These are phyloP conservation scores for Drosophila nasuta DNA, from an alignment of 1,140 invertebrate genomes.

Conservation along the genomic window DNA sequence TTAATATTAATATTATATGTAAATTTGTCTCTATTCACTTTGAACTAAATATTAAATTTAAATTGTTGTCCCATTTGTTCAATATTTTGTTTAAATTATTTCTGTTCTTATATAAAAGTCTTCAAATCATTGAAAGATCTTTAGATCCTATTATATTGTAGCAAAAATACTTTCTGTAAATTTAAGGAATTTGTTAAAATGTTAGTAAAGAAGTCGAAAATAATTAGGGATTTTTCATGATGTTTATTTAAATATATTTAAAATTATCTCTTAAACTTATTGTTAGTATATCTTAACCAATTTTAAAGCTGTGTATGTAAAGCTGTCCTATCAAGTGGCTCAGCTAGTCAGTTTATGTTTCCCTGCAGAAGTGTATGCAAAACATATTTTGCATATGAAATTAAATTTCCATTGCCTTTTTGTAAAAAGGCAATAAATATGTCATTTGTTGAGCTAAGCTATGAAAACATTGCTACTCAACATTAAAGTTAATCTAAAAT, in stretches of 20 bases:
- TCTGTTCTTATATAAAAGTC: too few species aligned
- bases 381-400: constrained; percentile 41
- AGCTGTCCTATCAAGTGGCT: background rate
- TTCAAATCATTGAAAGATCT: too few species aligned
- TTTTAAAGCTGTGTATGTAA: background rate
- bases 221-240: background rate
- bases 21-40: too few species aligned
- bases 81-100: too few species aligned
- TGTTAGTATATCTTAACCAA: background rate
- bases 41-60: too few species aligned
- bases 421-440: constrained; percentile 32
- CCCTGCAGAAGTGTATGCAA: constrained; percentile 1
- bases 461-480: background rate
- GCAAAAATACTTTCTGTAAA: too few species aligned
- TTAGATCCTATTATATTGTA: too few species aligned
- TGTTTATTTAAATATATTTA: background rate
- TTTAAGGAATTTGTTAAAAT: background rate
- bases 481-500: background rate
- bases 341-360: background rate
- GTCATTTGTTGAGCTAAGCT: constrained; percentile 39
- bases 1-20: too few species aligned
- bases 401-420: constrained; percentile 57
- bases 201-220: background rate
- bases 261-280: background rate
- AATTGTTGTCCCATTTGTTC: too few species aligned